These are phyloP conservation scores for Syngnathoides biaculeatus DNA, from an alignment of 2,113 vertebrate genomes.

Conservation along the genomic window DNA sequence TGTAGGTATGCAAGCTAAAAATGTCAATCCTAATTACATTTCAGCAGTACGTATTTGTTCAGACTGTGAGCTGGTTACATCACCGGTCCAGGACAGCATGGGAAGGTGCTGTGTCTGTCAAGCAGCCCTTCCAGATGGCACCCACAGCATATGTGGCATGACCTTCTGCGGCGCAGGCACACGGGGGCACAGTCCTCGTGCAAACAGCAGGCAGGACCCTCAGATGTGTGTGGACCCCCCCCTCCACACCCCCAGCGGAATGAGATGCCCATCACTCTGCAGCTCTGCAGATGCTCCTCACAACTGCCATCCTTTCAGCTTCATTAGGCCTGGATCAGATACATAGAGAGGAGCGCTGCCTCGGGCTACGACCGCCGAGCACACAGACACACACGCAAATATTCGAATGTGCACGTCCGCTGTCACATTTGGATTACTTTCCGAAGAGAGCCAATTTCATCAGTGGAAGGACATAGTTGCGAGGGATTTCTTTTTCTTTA, in stretches of 20 bases:
- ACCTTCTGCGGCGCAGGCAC: slow-evolving; percentile 77
- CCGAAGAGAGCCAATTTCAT: slow-evolving; percentile 65
- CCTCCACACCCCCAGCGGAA: slow-evolving; percentile 77
- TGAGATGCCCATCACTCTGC: slow-evolving; percentile 86
- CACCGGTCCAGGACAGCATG: slow-evolving; percentile 28
- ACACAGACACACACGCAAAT: slow-evolving; percentile 5
- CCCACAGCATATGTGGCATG: slow-evolving; percentile 69
- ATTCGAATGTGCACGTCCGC: slow-evolving; percentile 16
- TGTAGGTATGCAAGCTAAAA: slow-evolving; percentile 18
- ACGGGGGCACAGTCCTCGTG: slow-evolving; percentile 56
- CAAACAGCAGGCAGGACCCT: slow-evolving; percentile 68
- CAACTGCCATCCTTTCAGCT: slow-evolving; percentile 83
- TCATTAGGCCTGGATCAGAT: slow-evolving; percentile 84
- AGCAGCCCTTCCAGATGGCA: slow-evolving; percentile 59
- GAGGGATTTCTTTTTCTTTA: slow-evolving; percentile 33
- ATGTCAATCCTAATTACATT: not conserved
- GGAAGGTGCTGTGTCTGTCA: slow-evolving; percentile 33
- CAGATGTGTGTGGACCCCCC: slow-evolving; percentile 74
- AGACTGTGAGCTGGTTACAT: slow-evolving; percentile 18
- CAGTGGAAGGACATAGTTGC: slow-evolving; percentile 44
- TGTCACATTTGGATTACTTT: slow-evolving; percentile 56
- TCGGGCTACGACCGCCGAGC: slow-evolving; percentile 67
- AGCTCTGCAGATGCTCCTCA: slow-evolving; percentile 80
- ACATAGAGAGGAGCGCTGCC: slow-evolving; percentile 72
- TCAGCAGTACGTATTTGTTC: slow-evolving; percentile 14